Base-by-base conservation (phyloP, 2,797 vertebrate species). In the Danio choprae region DNA sequence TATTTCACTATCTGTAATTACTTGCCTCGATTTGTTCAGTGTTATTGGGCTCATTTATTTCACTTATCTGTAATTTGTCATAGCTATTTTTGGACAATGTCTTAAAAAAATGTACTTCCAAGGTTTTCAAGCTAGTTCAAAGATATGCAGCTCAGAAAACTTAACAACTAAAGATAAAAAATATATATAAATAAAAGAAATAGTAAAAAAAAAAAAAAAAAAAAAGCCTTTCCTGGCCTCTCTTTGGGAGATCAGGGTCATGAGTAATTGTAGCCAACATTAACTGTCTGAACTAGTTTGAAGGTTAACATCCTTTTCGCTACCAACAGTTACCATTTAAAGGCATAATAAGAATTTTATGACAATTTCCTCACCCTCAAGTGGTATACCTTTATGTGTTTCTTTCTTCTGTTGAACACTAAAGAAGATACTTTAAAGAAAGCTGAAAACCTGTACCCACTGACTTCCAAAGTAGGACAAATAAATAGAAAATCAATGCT, bases 221-320 rank as follows among this genome's bases (percentile, higher is more conserved):
- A 56, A 43, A 72, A 13, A 20, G 40, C 50, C 65, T 59, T 68
- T 51, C 65, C 44, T 29, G 53, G 41, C 72, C 59, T 59, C 67
- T 58, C 60, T 82, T 41, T 58, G 58, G 71, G 70, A 79, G 72
- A 73, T 53, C 59, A 67, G 62, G 80, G 77, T 82, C 76, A 46
- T 73, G 82, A 62, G 65, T 84, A 62, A 79, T 76, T 82, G 81
- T 58, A 68, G 70, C 72, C 62, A 43, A 62, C 51, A 68, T 64
- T 73, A 82, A 67, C 72, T 65, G 60, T 80, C 72, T 72, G 60
- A 59, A 43, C 48, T 72, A 53, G 50, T 76, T 84, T 79, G 41
- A 43, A 53, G 76, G 55, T 7, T 13, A 41, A 51, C 20, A 40
- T 41, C 13, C 36, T 38, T 46, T 40, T 71, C 48, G 40, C 18